Evolutionary conservation across 2,888 invertebrate species (phyloP), one percentile per base, ranked within the genome.

Genomic region (Chesias legatella): DNA sequence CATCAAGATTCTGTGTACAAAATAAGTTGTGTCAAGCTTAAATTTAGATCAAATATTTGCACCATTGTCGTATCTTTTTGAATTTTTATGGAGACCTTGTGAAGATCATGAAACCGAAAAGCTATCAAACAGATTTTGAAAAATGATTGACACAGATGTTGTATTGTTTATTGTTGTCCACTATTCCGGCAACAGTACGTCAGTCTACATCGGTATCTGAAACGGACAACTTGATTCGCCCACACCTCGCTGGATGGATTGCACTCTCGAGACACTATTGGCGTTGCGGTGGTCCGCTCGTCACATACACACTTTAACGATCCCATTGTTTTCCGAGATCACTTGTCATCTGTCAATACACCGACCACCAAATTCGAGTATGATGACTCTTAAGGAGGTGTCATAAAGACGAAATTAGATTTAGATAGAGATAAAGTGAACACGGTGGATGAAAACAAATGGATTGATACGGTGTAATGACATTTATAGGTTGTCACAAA

Each of bases 321-420:
- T 72, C 68, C 84, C 63, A 86, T 86, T 86, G 86, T 86, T 79
- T 81, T 58, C 71, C 56, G 66, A 69, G 63, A 81, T 81, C 76
- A 70, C 69, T 73, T 80, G 83, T 80, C 79, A 81, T 79, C 77
- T 62, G 61, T 57, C 68, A 65, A 55, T 58, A 60, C 49, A 64
- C 51, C 45, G 51, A 35, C n/a, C 33, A 37, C 31, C 30, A 23
- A 27, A 33, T n/a, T 20, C 31, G 29, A 13, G 9, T 3, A 13
- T 25, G 6, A 23, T n/a, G 23, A 38, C 39, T 51, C 48, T 42
- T 73, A 64, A 54, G n/a, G 9, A 23, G 21, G 44, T 1, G 21
- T 0, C 1, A 10, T 60, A 74, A 51, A 66, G 73, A 39, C 36
- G 40, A 62, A 46, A 61, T 53, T 74, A 13, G 48, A 29, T 20